Conservation (phyloP, 1,140 invertebrate species). For the Ips nitidus region DNA sequence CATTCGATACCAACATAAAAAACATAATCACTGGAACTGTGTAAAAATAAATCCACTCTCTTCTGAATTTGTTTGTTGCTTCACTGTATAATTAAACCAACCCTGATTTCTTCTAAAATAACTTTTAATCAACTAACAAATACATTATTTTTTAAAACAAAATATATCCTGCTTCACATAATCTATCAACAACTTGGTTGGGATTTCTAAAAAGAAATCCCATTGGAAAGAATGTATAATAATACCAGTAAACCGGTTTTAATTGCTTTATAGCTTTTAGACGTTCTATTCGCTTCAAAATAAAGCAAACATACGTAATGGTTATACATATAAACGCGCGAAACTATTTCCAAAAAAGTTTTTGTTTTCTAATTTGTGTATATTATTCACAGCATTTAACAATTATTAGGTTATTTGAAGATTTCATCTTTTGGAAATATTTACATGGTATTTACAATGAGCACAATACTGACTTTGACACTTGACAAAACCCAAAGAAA, state of each 20-base stretch:
- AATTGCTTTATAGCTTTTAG: no score
- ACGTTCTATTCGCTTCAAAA: no score
- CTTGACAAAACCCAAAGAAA: slow-evolving; percentile 9
- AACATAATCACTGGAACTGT: slow-evolving; percentile 60
- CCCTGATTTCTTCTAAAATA: slow-evolving; percentile 21
- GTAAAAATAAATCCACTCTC: slow-evolving; percentile 16
- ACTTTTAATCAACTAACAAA: slow-evolving; percentile 32
- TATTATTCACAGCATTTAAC: no score
- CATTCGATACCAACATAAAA: slow-evolving; percentile 64
- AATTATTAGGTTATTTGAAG: no score
- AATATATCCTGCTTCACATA: slow-evolving; percentile 18
- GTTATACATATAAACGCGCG: no score
- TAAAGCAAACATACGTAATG: no score
- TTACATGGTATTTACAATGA: slow-evolving; percentile 42
- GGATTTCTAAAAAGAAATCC: no score
- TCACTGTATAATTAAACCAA: background rate
- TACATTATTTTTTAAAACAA: slow-evolving; percentile 26
- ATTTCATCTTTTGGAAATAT: slow-evolving; percentile 26
- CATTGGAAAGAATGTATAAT: background rate
- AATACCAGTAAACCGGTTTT: background rate
- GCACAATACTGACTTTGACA: slow-evolving; percentile 32
- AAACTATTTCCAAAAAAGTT: no score
- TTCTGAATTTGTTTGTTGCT: background rate
- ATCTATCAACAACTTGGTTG: slow-evolving; percentile 18
- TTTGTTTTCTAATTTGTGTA: no score